phyloP scores from a whole-genome alignment of 2,797 vertebrate genomes.

The Amblyraja radiata region DNA sequence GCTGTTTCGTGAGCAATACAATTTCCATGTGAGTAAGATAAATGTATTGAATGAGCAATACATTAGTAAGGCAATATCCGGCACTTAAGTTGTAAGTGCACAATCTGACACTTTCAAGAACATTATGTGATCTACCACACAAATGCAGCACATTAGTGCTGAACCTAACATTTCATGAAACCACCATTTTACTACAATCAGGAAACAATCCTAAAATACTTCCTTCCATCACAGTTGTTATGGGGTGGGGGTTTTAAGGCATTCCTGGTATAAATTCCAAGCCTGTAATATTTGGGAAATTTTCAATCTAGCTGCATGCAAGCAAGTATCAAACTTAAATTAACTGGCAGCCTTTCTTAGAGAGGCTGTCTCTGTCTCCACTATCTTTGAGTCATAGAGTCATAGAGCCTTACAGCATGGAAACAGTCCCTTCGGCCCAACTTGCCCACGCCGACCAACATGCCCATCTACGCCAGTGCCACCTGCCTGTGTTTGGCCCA shows the following conservation, averaged over 20 bases:
- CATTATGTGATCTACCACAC: not conserved
- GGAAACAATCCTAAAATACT: not conserved
- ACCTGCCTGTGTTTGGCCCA: too few species aligned
- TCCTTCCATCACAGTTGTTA: not conserved
- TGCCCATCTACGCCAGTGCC: too few species aligned
- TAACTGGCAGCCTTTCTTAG: not conserved
- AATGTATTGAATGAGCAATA: not conserved
- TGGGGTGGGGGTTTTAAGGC: too few species aligned
- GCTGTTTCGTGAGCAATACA: not conserved
- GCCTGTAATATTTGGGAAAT: not conserved
- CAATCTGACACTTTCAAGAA: constrained; percentile 14
- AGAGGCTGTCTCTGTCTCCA: too few species aligned
- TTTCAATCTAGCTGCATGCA: not conserved
- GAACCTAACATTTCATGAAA: not conserved
- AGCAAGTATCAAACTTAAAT: not conserved
- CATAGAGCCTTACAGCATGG: too few species aligned
- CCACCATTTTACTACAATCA: not conserved
- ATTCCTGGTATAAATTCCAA: not conserved
- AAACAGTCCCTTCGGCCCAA: too few species aligned
- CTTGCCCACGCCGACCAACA: too few species aligned
- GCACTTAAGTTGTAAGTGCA: constrained; percentile 22
- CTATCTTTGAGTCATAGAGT: too few species aligned
- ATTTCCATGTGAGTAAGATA: not conserved
- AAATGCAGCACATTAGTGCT: not conserved
- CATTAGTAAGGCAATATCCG: not conserved